Evolutionary conservation across 2,888 invertebrate genomes (phyloP).

Genomic region (Synergus gifuensis): DNA sequence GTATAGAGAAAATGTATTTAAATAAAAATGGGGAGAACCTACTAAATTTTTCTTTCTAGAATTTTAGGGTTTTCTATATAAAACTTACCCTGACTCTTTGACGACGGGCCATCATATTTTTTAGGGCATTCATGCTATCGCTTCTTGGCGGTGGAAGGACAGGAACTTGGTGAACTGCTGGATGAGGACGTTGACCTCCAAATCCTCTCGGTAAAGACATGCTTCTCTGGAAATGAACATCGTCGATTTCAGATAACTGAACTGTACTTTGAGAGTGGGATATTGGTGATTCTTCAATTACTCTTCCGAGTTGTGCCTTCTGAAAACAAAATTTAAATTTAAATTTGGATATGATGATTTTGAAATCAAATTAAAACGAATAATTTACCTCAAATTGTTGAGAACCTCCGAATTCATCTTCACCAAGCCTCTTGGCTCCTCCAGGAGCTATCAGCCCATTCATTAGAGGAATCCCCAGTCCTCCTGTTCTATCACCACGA

Average conservation of each 20-base stretch:
- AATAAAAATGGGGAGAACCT: slow-evolving; percentile 23
- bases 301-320: slow-evolving; percentile 68
- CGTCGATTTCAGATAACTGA: slow-evolving; percentile 69
- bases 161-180: slow-evolving; percentile 66
- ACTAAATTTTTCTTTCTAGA: not conserved
- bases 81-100: slow-evolving; percentile 72
- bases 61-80: too few species aligned
- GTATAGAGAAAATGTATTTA: slow-evolving; percentile 3
- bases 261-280: slow-evolving; percentile 70
- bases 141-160: slow-evolving; percentile 76
- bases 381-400: slow-evolving; percentile 68
- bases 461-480: slow-evolving; percentile 71
- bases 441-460: slow-evolving; percentile 69
- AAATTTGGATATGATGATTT: not conserved
- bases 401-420: slow-evolving; percentile 67
- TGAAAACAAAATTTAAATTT: slow-evolving; percentile 44
- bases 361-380: not conserved
- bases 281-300: slow-evolving; percentile 68
- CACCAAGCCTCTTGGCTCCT: slow-evolving; percentile 68
- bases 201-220: slow-evolving; percentile 78
- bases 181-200: slow-evolving; percentile 70
- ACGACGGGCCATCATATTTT: slow-evolving; percentile 74
- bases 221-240: slow-evolving; percentile 75
- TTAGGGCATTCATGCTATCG: slow-evolving; percentile 76
- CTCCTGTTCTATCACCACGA: slow-evolving; percentile 82